Evolutionary conservation across 2,113 vertebrate species (phyloP).

Genomic region (Malurus melanocephalus): DNA sequence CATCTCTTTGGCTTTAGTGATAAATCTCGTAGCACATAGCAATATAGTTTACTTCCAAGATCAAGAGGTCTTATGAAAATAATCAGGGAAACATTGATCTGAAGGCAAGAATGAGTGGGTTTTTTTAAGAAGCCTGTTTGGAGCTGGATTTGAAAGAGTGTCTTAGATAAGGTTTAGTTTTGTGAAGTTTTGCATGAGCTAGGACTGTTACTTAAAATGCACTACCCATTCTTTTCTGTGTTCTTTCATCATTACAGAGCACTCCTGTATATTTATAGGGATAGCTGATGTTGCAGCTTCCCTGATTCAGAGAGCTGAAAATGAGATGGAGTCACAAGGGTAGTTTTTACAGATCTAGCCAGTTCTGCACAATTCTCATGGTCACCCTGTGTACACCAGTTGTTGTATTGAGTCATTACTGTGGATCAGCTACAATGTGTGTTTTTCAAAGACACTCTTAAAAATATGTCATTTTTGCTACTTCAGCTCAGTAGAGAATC

Average conservation of each 20-base stretch:
- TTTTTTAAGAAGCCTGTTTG: not conserved
- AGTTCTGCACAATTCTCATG: not conserved
- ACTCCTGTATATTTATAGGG: not conserved
- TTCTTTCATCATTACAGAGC: not conserved
- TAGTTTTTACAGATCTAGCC: not conserved
- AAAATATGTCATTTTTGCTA: not conserved
- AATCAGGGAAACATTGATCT: not conserved
- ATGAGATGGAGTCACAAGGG: not conserved
- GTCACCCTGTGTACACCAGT: not conserved
- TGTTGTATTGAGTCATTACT: not conserved
- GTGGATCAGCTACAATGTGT: not conserved
- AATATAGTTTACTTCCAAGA: not conserved
- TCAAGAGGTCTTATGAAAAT: not conserved
- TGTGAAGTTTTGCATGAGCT: not conserved
- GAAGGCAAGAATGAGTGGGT: not conserved
- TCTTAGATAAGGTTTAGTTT: not conserved
- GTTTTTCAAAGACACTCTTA: not conserved
- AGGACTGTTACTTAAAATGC: not conserved
- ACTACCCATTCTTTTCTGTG: not conserved
- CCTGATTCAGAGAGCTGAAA: not conserved
- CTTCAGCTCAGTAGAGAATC: not conserved
- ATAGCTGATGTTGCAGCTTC: not conserved
- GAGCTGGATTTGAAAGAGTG: not conserved
- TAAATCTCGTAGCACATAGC: constrained; percentile 20
- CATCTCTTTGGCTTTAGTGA: not conserved